These are phyloP conservation scores for Crotalus helleri DNA, from an alignment of 2,113 vertebrate species.

Conservation along the genomic window DNA sequence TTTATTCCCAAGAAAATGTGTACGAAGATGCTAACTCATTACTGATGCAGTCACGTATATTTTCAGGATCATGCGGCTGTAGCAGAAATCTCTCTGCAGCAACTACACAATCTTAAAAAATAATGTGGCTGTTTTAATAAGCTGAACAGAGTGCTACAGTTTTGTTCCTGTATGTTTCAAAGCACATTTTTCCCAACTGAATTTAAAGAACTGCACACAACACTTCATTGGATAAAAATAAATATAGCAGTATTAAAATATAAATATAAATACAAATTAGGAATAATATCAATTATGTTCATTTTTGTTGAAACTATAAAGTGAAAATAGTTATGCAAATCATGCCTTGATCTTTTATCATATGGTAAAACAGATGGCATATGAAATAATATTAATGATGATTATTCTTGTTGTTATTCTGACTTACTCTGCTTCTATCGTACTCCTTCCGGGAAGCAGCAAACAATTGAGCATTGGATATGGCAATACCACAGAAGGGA, in stretches of 20 bases:
- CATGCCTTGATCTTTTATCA: constrained; percentile 24
- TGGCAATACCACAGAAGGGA: constrained; percentile 97
- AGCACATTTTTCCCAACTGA: background rate
- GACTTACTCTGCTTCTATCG: constrained; percentile 94
- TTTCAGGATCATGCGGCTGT: background rate
- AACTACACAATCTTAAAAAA: background rate
- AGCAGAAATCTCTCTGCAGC: background rate
- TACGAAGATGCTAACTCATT: background rate
- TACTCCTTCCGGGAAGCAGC: constrained; percentile 97
- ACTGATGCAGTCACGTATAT: background rate
- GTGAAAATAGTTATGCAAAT: background rate
- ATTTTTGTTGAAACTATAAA: background rate
- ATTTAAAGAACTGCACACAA: background rate
- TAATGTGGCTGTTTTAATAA: background rate
- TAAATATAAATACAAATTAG: constrained; percentile 21
- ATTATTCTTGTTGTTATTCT: background rate
- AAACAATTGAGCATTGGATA: constrained; percentile 96
- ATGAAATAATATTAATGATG: background rate
- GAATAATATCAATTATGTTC: background rate
- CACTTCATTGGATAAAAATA: background rate
- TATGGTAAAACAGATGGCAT: background rate
- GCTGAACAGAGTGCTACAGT: background rate
- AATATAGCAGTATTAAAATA: constrained; percentile 21
- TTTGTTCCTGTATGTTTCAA: background rate
- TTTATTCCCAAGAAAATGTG: background rate